Percentiles rank a stretch among this genome's conserved stretches.
Evolutionary conservation across 2,797 vertebrate genomes (phyloP).

Genomic region (Oreochromis grahami): DNA sequence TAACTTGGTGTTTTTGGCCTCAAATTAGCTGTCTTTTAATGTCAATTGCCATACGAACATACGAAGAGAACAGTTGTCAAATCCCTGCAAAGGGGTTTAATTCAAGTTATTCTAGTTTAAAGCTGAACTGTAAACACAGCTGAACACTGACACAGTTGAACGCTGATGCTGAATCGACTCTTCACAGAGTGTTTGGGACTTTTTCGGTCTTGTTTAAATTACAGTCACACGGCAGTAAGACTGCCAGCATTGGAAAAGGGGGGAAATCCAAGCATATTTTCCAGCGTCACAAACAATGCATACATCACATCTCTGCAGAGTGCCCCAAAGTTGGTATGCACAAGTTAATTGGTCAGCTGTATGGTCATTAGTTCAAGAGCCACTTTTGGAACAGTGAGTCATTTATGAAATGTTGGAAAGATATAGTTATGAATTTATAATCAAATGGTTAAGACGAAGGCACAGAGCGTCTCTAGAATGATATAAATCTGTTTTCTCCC

Average conservation of each 20-base stretch:
- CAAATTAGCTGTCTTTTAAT: not conserved
- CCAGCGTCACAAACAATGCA: constrained; percentile 34
- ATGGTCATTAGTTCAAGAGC: constrained; percentile 34
- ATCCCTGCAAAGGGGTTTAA: not conserved
- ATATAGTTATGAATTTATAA: constrained; percentile 27
- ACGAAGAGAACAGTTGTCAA: not conserved
- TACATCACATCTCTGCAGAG: constrained; percentile 31
- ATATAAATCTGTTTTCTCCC: not conserved
- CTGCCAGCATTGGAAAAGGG: constrained; percentile 16
- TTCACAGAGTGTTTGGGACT: constrained; percentile 20
- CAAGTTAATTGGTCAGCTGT: constrained; percentile 23
- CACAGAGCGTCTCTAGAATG: not conserved
- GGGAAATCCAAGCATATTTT: constrained; percentile 44
- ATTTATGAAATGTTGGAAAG: constrained; percentile 27
- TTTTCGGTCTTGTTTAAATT: constrained; percentile 48
- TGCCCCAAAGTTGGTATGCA: constrained; percentile 22
- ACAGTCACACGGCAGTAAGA: constrained; percentile 47
- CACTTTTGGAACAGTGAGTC: constrained; percentile 24
- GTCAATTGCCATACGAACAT: not conserved
- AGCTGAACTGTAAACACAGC: not conserved
- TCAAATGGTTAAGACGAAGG: constrained; percentile 6
- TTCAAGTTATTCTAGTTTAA: not conserved
- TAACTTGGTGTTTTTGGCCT: not conserved
- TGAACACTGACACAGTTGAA: not conserved
- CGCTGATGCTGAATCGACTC: not conserved